phyloP scores from a whole-genome alignment of 2,113 vertebrate species.

The Cyrtonyx montezumae region DNA sequence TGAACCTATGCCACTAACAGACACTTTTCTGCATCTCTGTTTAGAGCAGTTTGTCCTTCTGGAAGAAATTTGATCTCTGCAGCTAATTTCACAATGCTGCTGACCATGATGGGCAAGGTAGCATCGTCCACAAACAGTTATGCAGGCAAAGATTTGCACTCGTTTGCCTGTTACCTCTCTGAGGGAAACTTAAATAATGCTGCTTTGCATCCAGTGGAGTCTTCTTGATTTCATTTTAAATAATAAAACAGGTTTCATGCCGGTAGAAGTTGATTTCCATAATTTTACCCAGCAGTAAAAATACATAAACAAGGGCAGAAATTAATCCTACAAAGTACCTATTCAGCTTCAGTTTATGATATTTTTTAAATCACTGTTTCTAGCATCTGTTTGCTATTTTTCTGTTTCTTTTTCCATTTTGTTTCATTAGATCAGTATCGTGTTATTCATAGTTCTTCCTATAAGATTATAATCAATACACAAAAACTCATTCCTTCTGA shows the following conservation, averaged over 20 bases:
- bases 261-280: background rate
- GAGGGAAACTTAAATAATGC: constrained; percentile 13
- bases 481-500: background rate
- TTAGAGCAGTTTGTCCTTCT: background rate
- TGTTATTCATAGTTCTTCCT: background rate
- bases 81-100: background rate
- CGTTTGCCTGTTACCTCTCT: background rate
- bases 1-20: background rate
- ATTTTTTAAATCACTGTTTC: constrained; percentile 9
- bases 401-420: background rate
- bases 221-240: constrained; percentile 12
- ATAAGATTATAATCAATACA: background rate
- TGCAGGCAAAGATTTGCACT: background rate
- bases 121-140: background rate
- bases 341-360: background rate
- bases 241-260: background rate
- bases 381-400: background rate
- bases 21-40: accelerated
- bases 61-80: background rate
- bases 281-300: constrained; percentile 44
- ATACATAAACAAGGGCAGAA: background rate
- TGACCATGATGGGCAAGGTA: accelerated
- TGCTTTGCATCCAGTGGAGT: background rate
- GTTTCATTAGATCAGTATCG: background rate
- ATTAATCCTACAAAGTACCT: background rate